Base-by-base conservation (phyloP, 2,113 vertebrate genomes). In the Sapayoa aenigma region DNA sequence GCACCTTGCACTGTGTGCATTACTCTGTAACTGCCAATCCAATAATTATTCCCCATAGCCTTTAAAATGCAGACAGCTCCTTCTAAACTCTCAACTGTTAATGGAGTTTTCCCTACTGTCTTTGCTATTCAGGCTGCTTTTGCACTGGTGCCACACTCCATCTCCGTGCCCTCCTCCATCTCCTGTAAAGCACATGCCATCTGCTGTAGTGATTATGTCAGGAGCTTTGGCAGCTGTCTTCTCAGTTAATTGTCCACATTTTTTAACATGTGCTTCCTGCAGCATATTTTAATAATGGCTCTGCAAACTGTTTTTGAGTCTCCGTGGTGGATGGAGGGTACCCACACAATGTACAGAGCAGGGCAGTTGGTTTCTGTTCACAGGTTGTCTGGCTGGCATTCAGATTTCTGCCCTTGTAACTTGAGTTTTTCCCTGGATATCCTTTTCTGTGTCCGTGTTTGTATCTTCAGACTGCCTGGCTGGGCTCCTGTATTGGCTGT, bases 191-290 rank as follows among this genome's bases (percentile, higher is more conserved):
- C 90, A 62, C 58, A 10, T 69, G 96, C 96, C 97, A 97, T 98
- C 98, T 98, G 98, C 97, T 93, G 60, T 85, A 94, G 96, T 97
- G 98, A 97, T 98, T 95, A 84, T 87, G 84, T 39, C 73, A 72
- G 92, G 74, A 81, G 94, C 84, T 80, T 63, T 96, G 95, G 95
- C 97, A 98, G 96, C 96, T 97, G 94, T 19, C 84, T 90, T 35
- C 92, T 92, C 76, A 31, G 82, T 90, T 90, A 55, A 96, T 92
- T 92, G 96, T 96, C 93, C 81, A 25, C 77, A 42, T 95, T 92
- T 95, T 84, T 81, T 84, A 87, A 19, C 82, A 39, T 24, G 49
- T 39, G 85, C 76, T 92, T 93, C 58, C 79, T 77, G 76, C 79
- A 84, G 89, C 93, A 81, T 56, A 25, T 55, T 71, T 49, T 46